Conservation (phyloP, 2,797 vertebrate genomes). For the Perodicticus potto region DNA sequence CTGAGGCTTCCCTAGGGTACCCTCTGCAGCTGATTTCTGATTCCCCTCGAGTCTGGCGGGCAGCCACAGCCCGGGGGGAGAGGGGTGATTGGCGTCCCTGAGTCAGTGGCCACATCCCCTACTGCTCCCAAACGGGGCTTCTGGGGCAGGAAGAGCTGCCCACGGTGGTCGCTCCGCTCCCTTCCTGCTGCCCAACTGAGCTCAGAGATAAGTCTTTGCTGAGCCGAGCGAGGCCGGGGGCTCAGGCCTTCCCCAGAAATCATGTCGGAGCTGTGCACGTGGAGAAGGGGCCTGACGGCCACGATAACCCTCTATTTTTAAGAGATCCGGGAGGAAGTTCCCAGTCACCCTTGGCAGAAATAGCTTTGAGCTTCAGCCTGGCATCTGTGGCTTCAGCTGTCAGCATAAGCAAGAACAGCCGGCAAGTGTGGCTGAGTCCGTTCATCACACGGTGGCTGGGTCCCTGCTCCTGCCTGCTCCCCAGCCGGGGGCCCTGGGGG, state of each 20-base stretch:
- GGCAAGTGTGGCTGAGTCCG: not conserved
- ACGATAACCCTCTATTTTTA: constrained; percentile 87
- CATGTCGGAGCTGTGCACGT: constrained; percentile 77
- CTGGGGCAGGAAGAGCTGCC: constrained; percentile 82
- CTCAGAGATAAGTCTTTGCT: constrained; percentile 84
- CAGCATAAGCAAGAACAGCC: not conserved
- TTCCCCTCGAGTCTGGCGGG: constrained; percentile 57
- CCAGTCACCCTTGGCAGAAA: constrained; percentile 83
- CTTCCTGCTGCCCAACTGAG: constrained; percentile 86
- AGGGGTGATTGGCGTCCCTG: constrained; percentile 79
- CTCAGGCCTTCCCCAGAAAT: constrained; percentile 85
- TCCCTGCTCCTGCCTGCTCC: not conserved
- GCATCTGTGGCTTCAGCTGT: constrained; percentile 54
- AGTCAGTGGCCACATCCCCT: constrained; percentile 80
- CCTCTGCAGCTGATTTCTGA: constrained; percentile 73
- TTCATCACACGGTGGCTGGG: fast-evolving
- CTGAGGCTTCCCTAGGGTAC: not conserved
- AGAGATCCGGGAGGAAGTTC: constrained; percentile 83
- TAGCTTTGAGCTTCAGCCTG: constrained; percentile 66
- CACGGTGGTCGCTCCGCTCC: constrained; percentile 82
- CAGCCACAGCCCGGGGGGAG: constrained; percentile 60
- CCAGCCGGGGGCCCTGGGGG: not conserved
- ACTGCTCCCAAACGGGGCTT: constrained; percentile 83
- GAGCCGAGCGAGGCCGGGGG: constrained; percentile 69
- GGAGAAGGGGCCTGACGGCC: constrained; percentile 81